phyloP scores from a whole-genome alignment of 2,888 invertebrate species.

The Allygus modestus region DNA sequence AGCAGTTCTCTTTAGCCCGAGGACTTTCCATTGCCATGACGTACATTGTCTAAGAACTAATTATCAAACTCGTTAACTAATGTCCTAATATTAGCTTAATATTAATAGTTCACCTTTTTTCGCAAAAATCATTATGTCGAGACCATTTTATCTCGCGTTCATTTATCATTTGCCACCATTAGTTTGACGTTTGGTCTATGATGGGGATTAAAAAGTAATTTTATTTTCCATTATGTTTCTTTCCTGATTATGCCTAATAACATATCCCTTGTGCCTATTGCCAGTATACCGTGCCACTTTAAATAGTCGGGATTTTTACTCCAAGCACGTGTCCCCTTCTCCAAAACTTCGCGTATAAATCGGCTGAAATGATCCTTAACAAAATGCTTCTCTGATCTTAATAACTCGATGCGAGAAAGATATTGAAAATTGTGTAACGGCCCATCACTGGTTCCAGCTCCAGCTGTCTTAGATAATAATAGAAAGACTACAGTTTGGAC shows the following conservation, averaged over 20 bases:
- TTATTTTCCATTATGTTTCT: conserved; percentile 18
- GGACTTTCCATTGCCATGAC: conserved; percentile 38
- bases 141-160: neutral
- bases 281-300: too few relatives aligned
- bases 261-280: too few relatives aligned
- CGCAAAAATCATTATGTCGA: conserved; percentile 36
- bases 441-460: too few relatives aligned
- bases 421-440: too few relatives aligned
- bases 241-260: neutral
- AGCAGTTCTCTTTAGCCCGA: neutral
- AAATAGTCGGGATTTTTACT: too few relatives aligned
- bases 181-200: conserved; percentile 16
- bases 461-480: too few relatives aligned
- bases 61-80: conserved; percentile 41
- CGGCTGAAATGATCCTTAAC: too few relatives aligned
- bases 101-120: conserved; percentile 31
- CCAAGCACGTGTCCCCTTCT: too few relatives aligned
- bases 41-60: neutral
- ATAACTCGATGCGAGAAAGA: too few relatives aligned
- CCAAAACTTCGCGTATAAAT: too few relatives aligned
- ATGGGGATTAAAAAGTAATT: conserved; percentile 35
- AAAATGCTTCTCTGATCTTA: too few relatives aligned
- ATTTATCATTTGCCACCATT: conserved; percentile 26
- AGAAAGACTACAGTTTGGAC: too few relatives aligned
- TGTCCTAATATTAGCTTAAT: conserved; percentile 27